Evolutionary conservation across 2,797 vertebrate species (phyloP).

Genomic region (Erethizon dorsatum): DNA sequence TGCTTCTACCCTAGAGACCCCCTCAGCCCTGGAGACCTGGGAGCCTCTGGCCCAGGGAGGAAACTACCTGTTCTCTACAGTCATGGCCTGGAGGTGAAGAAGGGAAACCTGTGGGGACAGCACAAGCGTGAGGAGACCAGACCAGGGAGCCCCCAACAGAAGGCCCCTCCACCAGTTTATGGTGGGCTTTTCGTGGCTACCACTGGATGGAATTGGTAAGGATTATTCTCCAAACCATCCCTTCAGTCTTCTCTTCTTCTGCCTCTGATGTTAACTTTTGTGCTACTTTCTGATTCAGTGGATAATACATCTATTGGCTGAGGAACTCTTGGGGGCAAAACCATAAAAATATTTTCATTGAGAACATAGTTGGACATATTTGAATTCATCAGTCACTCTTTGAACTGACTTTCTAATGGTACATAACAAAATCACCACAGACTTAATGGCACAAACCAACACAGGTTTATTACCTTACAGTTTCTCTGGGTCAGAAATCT

Average conservation of each 20-base stretch:
- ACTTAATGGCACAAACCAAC: neutral
- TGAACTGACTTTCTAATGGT: neutral
- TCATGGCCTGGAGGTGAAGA: neutral
- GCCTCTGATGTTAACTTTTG: neutral
- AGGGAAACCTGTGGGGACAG: neutral
- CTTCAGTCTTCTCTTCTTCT: neutral
- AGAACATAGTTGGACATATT: conserved; percentile 18
- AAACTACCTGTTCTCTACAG: neutral
- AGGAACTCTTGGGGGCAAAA: too few relatives aligned
- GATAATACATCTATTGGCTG: neutral
- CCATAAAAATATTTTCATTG: neutral
- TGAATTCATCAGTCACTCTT: conserved; percentile 22
- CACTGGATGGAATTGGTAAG: neutral
- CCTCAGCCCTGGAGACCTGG: too few relatives aligned
- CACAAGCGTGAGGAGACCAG: neutral
- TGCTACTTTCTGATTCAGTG: neutral
- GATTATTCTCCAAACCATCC: neutral
- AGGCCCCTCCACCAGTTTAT: neutral
- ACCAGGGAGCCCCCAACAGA: neutral
- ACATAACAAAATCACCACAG: neutral
- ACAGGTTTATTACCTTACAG: neutral
- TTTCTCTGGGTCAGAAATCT: neutral
- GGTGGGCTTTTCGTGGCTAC: neutral
- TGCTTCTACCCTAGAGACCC: neutral
- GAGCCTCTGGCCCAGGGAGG: neutral